Base-by-base conservation (phyloP, 2,888 invertebrate genomes). In the Drosophila sordidapex region DNA sequence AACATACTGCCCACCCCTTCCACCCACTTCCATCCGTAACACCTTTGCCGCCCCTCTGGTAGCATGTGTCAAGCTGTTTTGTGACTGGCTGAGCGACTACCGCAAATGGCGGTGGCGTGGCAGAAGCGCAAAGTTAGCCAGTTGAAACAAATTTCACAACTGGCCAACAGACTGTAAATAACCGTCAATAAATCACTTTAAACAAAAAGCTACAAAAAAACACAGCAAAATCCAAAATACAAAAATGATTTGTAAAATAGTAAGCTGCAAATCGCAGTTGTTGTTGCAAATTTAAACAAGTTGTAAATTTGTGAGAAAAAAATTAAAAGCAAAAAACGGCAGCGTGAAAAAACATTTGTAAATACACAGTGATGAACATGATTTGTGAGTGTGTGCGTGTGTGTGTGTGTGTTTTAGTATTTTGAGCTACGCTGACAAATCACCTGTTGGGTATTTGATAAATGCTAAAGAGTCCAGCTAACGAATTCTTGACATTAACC, bases 101-200 rank as follows among this genome's bases (percentile, higher is more conserved):
- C 53, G 76, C 68, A 64, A 71, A 59, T 68, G 60, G 69, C 68
- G 62, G 15, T 43, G 29, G 29, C 57, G 29, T 62, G 70, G 82
- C 85, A 79, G 82, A 76, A 83, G 90, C 83, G 74, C 67, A 61
- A 74, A 73, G 56, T 68, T 65, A 15, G 79, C 78, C 63, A 75
- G 62, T 68, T 79, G 71, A 69, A 81, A 79, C 74, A 83, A 81
- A 83, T 86, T 90, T 86, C 83, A 76, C 85, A 89, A 88, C 81
- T 79, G 81, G 72, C 66, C 69, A 62, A 31, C 58, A 43, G 83
- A 62, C 87, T 57, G 89, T 83, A 86, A 86, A 86, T 76, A 90
- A 83, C 82, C 74, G 68, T 67, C 84, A 71, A 90, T 86, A 86
- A 86, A 86, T 86, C 90, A 90, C 84, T 70, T 81, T 76, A 71